phyloP scores from a whole-genome alignment of 2,888 invertebrate species.

The Galerucella nymphaeae region DNA sequence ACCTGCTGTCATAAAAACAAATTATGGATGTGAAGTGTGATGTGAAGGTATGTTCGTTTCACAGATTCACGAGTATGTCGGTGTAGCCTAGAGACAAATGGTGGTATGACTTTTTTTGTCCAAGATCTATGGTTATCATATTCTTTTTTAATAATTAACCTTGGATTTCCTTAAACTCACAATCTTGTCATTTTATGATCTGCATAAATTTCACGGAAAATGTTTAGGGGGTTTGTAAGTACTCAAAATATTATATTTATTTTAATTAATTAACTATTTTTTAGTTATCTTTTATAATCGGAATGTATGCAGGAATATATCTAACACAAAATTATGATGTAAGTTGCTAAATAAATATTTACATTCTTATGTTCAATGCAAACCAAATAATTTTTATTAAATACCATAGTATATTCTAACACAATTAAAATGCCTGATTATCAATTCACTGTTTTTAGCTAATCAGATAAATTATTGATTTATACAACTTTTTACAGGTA shows the following conservation, averaged over 20 bases:
- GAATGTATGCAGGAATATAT: conserved; percentile 80
- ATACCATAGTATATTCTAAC: too few species aligned
- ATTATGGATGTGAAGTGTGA: not conserved
- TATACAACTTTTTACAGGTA: conserved; percentile 70
- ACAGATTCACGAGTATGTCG: too few species aligned
- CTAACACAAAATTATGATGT: conserved; percentile 82
- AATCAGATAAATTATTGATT: conserved; percentile 3
- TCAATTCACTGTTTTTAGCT: not conserved
- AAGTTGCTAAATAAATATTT: conserved; percentile 51
- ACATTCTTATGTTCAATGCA: too few species aligned
- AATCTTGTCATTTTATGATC: not conserved
- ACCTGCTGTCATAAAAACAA: conserved; percentile 4
- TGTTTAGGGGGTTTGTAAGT: conserved; percentile 61
- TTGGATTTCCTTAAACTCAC: too few species aligned
- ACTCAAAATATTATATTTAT: conserved; percentile 21
- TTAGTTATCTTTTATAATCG: conserved; percentile 76
- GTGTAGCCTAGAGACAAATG: too few species aligned
- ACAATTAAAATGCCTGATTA: too few species aligned
- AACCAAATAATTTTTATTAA: too few species aligned
- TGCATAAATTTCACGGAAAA: conserved; percentile 36
- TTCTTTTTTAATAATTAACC: not conserved
- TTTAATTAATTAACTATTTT: conserved; percentile 55
- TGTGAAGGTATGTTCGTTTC: not conserved
- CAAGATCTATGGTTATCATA: too few species aligned
- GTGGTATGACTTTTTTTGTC: too few species aligned